These are phyloP conservation scores for Gopherus evgoodei DNA, from an alignment of 2,113 vertebrate genomes.

Conservation along the genomic window DNA sequence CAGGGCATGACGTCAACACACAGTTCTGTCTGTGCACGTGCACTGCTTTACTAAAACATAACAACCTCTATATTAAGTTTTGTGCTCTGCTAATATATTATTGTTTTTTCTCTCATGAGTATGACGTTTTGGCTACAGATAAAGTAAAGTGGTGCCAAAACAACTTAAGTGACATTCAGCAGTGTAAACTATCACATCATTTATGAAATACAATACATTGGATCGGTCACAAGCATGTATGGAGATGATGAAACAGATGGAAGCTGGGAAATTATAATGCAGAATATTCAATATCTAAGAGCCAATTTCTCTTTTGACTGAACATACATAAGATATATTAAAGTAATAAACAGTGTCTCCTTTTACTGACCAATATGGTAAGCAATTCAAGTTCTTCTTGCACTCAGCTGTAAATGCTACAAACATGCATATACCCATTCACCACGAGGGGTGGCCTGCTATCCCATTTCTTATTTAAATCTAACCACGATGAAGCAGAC, in stretches of 20 bases:
- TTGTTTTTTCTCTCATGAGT: rapidly evolving
- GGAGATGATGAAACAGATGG: not conserved
- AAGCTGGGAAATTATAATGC: not conserved
- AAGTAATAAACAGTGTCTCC: not conserved
- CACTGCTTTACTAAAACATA: not conserved
- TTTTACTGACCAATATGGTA: not conserved
- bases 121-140: rapidly evolving
- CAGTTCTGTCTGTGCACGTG: rapidly evolving
- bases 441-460: not conserved
- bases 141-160: not conserved
- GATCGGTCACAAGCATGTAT: conserved; percentile 3
- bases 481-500: not conserved
- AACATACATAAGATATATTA: not conserved
- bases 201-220: conserved; percentile 9
- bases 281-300: not conserved
- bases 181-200: rapidly evolving
- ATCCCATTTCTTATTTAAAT: not conserved
- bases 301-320: not conserved
- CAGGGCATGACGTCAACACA: not conserved
- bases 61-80: rapidly evolving
- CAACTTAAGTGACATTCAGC: not conserved
- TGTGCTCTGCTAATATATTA: rapidly evolving
- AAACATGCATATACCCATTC: not conserved
- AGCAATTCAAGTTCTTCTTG: not conserved
- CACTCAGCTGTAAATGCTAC: not conserved